Evolutionary conservation across 2,888 invertebrate species (phyloP), one percentile per base, ranked within the genome.

Genomic region (Gonocerus acuteangulatus): DNA sequence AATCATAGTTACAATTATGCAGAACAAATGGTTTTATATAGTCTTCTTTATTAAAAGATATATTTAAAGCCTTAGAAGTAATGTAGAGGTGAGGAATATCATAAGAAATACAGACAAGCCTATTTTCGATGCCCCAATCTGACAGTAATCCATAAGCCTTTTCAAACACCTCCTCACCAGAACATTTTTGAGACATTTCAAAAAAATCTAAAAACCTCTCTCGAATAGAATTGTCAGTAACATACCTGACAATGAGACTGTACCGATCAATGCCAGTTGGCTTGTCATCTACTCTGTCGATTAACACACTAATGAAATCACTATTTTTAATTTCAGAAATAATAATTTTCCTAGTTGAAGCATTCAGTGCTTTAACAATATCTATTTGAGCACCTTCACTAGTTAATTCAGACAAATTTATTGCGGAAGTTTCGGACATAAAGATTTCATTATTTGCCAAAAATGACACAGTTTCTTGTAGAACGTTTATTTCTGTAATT

Each of bases 11-110:
- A 47, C 47, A 47, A 19, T 22, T 7, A 13, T 7, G 19, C 9
- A 47, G 47, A 22, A 22, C n/a, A 2, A 47, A 47, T 47, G 47
- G 47, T 47, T 47, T 47, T 21, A 47, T 47, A n/a, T 47, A 47
- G 9, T 47, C 47, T 3, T 22, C 47, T 16, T 47, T 16, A 16
- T 47, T 47, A 22, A 47, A 47, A 21, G 11, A 21, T 7, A 47
- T 47, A 47, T 22, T 18, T 3, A 47, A 9, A 11, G 3, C 18
- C 3, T 47, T 19, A n/a, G 47, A 21, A 16, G 3, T 22, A 18
- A 47, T 18, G n/a, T 22, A 9, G 9, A 47, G 11, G 3, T 16
- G 21, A 7, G 47, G 47, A 19, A 18, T 47, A 16, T 47, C 47
- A 22, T 47, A 47, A 3, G 47, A 18, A 4, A 47, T 22, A 47